These are phyloP conservation scores for Leucophenga montana DNA, from an alignment of 2,888 invertebrate genomes.

Conservation along the genomic window DNA sequence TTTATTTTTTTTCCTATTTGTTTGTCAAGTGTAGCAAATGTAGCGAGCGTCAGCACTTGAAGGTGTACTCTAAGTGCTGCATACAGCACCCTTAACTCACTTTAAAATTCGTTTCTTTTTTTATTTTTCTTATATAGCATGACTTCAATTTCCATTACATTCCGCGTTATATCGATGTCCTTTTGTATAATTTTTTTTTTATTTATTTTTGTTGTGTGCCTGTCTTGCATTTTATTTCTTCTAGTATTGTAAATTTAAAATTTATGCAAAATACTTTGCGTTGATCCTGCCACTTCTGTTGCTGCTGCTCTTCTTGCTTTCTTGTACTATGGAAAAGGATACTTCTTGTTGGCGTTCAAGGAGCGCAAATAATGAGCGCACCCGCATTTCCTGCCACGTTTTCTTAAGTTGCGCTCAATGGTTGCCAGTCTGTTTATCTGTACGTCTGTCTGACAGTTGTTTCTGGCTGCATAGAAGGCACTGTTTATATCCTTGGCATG, in stretches of 20 bases:
- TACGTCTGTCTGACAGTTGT: conserved; percentile 40
- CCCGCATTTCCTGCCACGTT: conserved; percentile 66
- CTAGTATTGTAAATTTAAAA: conserved; percentile 55
- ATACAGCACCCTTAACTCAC: conserved; percentile 40
- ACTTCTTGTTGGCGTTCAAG: conserved; percentile 28
- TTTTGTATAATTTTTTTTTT: conserved; percentile 53
- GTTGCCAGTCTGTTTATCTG: conserved; percentile 13
- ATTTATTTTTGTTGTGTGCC: conserved; percentile 14
- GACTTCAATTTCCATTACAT: conserved; percentile 64
- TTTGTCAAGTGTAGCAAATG: conserved; percentile 1
- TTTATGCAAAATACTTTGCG: conserved; percentile 65
- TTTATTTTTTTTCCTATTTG: background rate
- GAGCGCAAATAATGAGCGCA: conserved; percentile 65
- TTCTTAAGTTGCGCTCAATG: conserved; percentile 39
- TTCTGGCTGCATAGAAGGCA: conserved; percentile 32
- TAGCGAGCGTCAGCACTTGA: conserved; percentile 42
- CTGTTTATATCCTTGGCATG: conserved; percentile 32
- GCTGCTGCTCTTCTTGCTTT: too few species aligned
- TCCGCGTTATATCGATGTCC: conserved; percentile 67
- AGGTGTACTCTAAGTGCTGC: conserved; percentile 38
- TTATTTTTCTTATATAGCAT: too few species aligned
- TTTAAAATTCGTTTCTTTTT: too few species aligned
- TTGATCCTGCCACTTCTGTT: conserved; percentile 48
- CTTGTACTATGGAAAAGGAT: too few species aligned
- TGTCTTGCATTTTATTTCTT: conserved; percentile 43